Evolutionary conservation across 2,888 invertebrate genomes (phyloP).

Genomic region (Lacanobia wlatinum): DNA sequence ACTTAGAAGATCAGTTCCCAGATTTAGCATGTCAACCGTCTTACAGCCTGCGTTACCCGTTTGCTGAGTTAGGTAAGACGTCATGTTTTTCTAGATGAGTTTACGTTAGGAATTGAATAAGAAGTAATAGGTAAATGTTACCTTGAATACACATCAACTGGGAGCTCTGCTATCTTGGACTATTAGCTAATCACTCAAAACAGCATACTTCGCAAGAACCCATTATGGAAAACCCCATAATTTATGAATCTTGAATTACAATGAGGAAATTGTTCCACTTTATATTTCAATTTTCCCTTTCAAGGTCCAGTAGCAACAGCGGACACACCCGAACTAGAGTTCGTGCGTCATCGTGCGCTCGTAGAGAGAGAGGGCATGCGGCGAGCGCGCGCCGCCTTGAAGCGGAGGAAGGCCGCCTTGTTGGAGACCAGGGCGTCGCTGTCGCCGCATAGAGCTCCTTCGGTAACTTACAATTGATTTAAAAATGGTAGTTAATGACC

Average conservation of each 20-base stretch:
- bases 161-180: no score
- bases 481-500: neutral
- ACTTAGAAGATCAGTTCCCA: slow-evolving; percentile 95
- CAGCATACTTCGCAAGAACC: no score
- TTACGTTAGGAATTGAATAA: no score
- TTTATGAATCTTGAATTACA: no score
- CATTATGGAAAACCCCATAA: no score
- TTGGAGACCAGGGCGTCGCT: slow-evolving; percentile 91
- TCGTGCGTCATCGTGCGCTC: slow-evolving; percentile 95
- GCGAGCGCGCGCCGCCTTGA: slow-evolving; percentile 94
- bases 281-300: no score
- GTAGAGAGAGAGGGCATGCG: slow-evolving; percentile 95
- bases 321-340: slow-evolving; percentile 93
- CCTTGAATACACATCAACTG: no score
- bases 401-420: slow-evolving; percentile 93
- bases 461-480: slow-evolving; percentile 70
- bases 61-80: slow-evolving; percentile 93
- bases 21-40: slow-evolving; percentile 94
- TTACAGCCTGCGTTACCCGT: slow-evolving; percentile 95
- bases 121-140: no score
- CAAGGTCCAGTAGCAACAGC: slow-evolving; percentile 75
- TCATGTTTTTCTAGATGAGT: no score
- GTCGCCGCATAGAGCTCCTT: slow-evolving; percentile 79
- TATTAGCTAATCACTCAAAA: no score
- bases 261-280: no score